Conservation (phyloP, 2,888 invertebrate genomes). For the Caenorhabditis uteleia region DNA sequence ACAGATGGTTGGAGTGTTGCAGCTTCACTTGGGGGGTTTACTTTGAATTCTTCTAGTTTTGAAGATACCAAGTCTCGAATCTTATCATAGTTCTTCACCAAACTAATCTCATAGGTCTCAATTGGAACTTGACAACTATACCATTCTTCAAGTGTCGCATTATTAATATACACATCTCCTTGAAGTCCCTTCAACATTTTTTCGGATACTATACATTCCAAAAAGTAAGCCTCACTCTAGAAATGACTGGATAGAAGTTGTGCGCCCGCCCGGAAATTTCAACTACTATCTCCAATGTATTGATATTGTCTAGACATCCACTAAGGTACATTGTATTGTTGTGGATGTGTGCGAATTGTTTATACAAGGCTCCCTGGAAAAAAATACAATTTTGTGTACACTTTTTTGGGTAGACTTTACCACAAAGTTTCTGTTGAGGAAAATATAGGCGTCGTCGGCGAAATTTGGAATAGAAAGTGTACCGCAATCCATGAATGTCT, state of each 20-base stretch:
- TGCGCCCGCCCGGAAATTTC: constrained; percentile 27
- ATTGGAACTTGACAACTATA: constrained; percentile 31
- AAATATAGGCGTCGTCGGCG: constrained; percentile 32
- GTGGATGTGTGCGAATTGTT: constrained; percentile 17
- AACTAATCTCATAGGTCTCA: constrained; percentile 16
- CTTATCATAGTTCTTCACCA: constrained; percentile 17
- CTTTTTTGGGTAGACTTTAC: background rate
- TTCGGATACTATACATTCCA: background rate
- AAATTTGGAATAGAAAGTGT: constrained; percentile 20
- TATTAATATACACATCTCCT: constrained; percentile 25
- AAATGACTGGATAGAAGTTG: constrained; percentile 21
- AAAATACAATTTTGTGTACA: background rate
- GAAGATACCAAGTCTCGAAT: too few species aligned
- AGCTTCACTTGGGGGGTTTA: too few species aligned
- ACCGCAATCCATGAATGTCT: constrained; percentile 31
- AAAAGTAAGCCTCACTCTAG: constrained; percentile 7
- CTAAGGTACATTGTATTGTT: constrained; percentile 30
- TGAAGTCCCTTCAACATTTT: constrained; percentile 14
- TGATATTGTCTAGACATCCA: constrained; percentile 26
- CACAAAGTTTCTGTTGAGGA: constrained; percentile 25
- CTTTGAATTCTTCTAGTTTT: too few species aligned
- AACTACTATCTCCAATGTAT: constrained; percentile 26
- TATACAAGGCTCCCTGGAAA: constrained; percentile 25
- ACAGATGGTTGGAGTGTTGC: constrained; percentile 16
- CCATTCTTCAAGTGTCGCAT: constrained; percentile 28